A percentile compares a stretch with the other conserved stretches of the same genome.
Evolutionary conservation across 2,888 invertebrate genomes (phyloP).

Genomic region (Folsomia manolachei): DNA sequence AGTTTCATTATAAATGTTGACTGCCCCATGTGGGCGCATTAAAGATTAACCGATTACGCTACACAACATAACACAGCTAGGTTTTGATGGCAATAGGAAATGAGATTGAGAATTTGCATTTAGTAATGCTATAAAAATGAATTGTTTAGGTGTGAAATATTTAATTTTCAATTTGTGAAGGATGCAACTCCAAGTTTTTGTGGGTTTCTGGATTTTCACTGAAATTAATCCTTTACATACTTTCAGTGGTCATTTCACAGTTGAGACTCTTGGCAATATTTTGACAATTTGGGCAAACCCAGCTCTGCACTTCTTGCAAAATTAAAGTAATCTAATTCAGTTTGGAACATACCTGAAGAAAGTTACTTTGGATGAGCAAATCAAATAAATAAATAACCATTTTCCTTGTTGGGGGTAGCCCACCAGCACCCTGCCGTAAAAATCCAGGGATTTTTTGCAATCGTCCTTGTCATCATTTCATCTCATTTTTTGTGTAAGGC

Average conservation of each 20-base stretch:
- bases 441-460: conserved; percentile 10
- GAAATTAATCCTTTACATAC: too few species aligned
- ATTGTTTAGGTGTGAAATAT: background rate
- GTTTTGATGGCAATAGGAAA: conserved; percentile 4
- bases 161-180: background rate
- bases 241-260: too few species aligned
- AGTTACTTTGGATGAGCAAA: too few species aligned
- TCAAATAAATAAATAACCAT: too few species aligned
- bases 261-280: too few species aligned
- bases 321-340: too few species aligned
- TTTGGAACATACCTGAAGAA: too few species aligned
- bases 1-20: background rate
- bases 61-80: background rate
- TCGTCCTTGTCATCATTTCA: conserved; percentile 14
- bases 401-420: too few species aligned
- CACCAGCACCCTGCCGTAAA: conserved; percentile 2
- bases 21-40: background rate
- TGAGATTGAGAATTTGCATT: background rate
- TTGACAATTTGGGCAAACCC: background rate
- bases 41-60: background rate
- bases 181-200: too few species aligned
- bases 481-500: conserved; percentile 7
- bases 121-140: background rate
- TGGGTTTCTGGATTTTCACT: too few species aligned
- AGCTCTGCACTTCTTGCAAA: background rate